These are phyloP conservation scores for Eptatretus burgeri DNA, from an alignment of 2,113 vertebrate genomes.

Conservation along the genomic window DNA sequence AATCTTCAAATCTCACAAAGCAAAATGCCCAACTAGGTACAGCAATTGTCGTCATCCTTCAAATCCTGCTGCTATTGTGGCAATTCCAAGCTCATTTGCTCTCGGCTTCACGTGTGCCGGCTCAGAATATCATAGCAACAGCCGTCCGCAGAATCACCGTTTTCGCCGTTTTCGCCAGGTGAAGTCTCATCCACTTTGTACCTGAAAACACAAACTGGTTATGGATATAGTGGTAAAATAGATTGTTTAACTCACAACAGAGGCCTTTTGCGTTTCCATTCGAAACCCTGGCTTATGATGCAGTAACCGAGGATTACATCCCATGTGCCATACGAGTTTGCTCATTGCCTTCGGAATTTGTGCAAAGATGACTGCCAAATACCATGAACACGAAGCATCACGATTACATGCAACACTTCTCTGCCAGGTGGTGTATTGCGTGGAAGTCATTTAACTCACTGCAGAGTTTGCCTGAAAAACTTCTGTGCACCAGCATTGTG, in stretches of 20 bases:
- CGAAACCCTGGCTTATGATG: background rate
- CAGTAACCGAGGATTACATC: background rate
- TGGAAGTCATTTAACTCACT: conserved; percentile 26
- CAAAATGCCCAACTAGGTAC: too few species aligned
- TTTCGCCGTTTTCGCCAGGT: background rate
- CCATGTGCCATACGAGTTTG: background rate
- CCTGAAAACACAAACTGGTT: background rate
- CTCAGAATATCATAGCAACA: background rate
- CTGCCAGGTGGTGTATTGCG: background rate
- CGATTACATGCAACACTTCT: background rate
- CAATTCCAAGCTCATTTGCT: background rate
- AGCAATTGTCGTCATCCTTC: too few species aligned
- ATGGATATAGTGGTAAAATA: background rate
- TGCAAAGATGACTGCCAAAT: background rate
- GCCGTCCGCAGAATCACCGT: background rate
- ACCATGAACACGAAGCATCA: background rate
- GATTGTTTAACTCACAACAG: background rate
- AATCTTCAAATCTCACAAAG: too few species aligned
- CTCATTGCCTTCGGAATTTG: background rate
- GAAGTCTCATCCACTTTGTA: conserved; percentile 3
- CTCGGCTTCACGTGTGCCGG: background rate
- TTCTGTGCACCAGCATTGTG: conserved; percentile 70
- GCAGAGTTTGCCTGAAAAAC: conserved; percentile 71
- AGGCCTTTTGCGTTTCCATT: too few species aligned
- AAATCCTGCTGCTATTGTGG: too few species aligned